Percentiles rank a stretch among this genome's conserved stretches.
phyloP scores from a whole-genome alignment of 2,113 vertebrate genomes.

The Paracanthobrama guichenoti region DNA sequence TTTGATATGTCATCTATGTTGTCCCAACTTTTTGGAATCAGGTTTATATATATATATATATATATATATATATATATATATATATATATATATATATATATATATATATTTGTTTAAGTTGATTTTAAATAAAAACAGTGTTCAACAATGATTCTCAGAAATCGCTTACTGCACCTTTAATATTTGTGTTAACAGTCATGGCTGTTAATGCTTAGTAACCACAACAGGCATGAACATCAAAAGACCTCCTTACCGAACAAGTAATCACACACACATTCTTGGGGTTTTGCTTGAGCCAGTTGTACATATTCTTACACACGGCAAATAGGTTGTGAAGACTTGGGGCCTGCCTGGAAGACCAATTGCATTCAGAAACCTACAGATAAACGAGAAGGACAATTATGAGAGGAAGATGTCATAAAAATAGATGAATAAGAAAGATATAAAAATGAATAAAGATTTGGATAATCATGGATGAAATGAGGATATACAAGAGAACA shows the following conservation, averaged over 20 bases:
- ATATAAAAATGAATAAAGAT: not conserved
- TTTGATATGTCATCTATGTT: too few species aligned
- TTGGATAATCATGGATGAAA: constrained; percentile 29
- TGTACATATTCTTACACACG: constrained; percentile 99
- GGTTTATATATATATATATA: too few species aligned
- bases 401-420: not conserved
- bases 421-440: not conserved
- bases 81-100: too few species aligned
- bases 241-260: constrained; percentile 90
- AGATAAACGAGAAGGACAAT: not conserved
- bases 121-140: too few species aligned
- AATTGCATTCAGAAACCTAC: constrained; percentile 97
- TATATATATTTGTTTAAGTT: too few species aligned
- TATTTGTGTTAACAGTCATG: too few species aligned
- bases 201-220: not conserved
- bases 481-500: too few species aligned
- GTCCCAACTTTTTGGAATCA: too few species aligned
- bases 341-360: constrained; percentile 92
- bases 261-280: constrained; percentile 99
- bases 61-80: too few species aligned
- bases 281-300: constrained; percentile 98
- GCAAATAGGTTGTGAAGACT: constrained; percentile 97
- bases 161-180: too few species aligned
- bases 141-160: too few species aligned
- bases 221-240: not conserved